Percentiles rank a stretch among this genome's conserved stretches.
These are phyloP conservation scores for Babylonia areolata DNA, from an alignment of 1,140 invertebrate genomes.

Conservation along the genomic window DNA sequence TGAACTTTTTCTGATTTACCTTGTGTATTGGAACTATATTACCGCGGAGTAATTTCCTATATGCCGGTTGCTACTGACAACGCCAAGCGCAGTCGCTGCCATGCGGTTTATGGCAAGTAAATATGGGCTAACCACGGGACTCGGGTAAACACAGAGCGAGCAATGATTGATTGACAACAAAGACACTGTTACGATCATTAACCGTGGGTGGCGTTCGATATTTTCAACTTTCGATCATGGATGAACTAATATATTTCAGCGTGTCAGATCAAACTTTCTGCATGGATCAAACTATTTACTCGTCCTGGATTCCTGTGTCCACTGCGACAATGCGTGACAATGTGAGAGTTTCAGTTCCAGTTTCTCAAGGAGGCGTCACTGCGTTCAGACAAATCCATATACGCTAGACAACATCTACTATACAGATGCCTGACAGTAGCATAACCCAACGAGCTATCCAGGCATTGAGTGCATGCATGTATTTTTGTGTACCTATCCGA, in stretches of 20 bases:
- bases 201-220: not conserved
- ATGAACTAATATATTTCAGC: not conserved
- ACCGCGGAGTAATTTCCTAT: slow-evolving; percentile 7
- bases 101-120: not conserved
- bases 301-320: too few relatives aligned
- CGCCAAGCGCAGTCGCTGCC: slow-evolving; percentile 1
- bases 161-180: not conserved
- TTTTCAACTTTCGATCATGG: not conserved
- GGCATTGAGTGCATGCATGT: too few relatives aligned
- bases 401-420: too few relatives aligned
- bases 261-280: too few relatives aligned
- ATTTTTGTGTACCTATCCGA: too few relatives aligned
- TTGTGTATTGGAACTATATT: not conserved
- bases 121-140: not conserved
- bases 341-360: too few relatives aligned
- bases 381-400: too few relatives aligned
- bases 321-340: too few relatives aligned
- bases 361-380: too few relatives aligned
- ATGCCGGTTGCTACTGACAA: slow-evolving; percentile 5
- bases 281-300: too few relatives aligned
- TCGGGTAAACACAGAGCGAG: not conserved
- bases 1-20: not conserved
- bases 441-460: too few relatives aligned
- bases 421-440: too few relatives aligned
- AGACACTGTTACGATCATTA: not conserved